Conservation (phyloP, 1,140 invertebrate species). For the Nephotettix cincticeps region DNA sequence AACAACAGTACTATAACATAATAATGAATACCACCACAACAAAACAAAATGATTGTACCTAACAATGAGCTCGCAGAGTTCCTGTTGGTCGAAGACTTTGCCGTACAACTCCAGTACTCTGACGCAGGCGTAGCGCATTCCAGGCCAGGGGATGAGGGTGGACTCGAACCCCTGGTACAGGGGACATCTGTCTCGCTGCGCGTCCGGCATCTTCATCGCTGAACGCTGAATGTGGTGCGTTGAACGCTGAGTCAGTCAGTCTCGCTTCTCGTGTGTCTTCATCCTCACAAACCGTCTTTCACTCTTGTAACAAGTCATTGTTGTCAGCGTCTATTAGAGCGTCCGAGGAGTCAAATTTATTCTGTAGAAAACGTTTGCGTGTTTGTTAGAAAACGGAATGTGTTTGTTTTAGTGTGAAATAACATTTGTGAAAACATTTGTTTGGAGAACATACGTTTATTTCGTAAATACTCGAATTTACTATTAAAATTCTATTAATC, state of each 20-base stretch:
- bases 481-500: no score
- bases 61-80: slow-evolving; percentile 75
- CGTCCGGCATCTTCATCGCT: slow-evolving; percentile 28
- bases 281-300: not conserved
- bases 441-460: no score
- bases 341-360: not conserved
- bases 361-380: no score
- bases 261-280: not conserved
- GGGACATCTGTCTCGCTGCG: slow-evolving; percentile 37
- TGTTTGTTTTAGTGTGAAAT: no score
- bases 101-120: slow-evolving; percentile 78
- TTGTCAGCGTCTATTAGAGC: not conserved
- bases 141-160: slow-evolving; percentile 66
- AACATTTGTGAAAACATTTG: no score
- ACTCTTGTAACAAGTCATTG: not conserved
- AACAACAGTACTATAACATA: no score
- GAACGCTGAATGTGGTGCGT: not conserved
- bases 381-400: no score
- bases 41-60: slow-evolving; percentile 59
- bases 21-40: no score
- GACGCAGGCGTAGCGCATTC: slow-evolving; percentile 74
- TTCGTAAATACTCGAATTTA: no score
- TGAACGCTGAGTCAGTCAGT: slow-evolving; percentile 2
- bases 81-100: slow-evolving; percentile 77
- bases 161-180: slow-evolving; percentile 45